Conservation (phyloP, 2,113 vertebrate genomes). For the Eurypyga helias region DNA sequence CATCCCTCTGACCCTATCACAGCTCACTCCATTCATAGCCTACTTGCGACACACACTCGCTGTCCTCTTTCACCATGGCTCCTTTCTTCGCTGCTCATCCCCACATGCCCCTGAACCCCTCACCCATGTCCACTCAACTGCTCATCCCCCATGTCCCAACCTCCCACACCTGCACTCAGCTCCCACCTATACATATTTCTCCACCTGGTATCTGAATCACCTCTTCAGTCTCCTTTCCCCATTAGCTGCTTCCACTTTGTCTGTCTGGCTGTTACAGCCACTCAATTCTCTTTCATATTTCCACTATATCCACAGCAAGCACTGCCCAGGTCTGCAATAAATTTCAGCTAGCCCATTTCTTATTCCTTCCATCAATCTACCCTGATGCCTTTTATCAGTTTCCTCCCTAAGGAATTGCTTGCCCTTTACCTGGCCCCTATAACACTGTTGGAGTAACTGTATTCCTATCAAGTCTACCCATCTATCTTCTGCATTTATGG, state of each 20-base stretch:
- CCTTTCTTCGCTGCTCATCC: neutral
- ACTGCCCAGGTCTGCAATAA: conserved; percentile 12
- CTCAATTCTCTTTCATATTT: conserved; percentile 42
- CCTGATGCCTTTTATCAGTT: conserved; percentile 44
- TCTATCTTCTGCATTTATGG: conserved; percentile 34
- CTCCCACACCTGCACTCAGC: neutral
- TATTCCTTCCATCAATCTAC: conserved; percentile 25
- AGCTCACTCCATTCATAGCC: neutral
- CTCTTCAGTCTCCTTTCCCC: neutral
- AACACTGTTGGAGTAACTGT: conserved; percentile 47
- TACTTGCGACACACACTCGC: accelerated
- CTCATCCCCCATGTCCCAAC: accelerated
- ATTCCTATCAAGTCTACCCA: conserved; percentile 32
- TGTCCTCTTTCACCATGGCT: neutral
- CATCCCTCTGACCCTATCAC: neutral
- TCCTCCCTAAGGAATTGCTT: conserved; percentile 27
- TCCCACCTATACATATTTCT: neutral
- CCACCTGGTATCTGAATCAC: neutral
- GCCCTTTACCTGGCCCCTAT: conserved; percentile 59
- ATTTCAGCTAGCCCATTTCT: conserved; percentile 46
- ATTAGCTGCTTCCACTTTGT: neutral
- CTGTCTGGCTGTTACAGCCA: neutral
- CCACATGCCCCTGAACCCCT: neutral
- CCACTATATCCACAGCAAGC: conserved; percentile 16
- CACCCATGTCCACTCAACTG: neutral